phyloP scores from a whole-genome alignment of 2,113 vertebrate genomes.

The Bos indicus region DNA sequence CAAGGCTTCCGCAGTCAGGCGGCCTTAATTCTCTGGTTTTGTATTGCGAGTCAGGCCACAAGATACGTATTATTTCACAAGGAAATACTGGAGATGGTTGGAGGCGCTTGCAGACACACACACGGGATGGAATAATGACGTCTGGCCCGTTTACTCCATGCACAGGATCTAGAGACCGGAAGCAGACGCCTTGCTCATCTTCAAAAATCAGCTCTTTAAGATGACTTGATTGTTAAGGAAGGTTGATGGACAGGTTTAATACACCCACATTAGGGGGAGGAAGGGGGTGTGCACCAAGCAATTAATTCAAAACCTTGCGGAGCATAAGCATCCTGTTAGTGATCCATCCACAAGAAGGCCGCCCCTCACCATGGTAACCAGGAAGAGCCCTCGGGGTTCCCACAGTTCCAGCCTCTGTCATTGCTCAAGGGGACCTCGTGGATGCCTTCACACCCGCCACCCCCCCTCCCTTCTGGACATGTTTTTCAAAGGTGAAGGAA shows the following conservation, averaged over 20 bases:
- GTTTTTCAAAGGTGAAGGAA: slow-evolving; percentile 55
- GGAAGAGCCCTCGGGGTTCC: slow-evolving; percentile 42
- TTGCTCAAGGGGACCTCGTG: slow-evolving; percentile 48
- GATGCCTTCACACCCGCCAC: slow-evolving; percentile 43
- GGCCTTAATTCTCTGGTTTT: not conserved
- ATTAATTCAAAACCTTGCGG: slow-evolving; percentile 63
- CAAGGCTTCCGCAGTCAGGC: not conserved
- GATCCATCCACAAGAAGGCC: slow-evolving; percentile 50
- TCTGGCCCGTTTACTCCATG: not conserved
- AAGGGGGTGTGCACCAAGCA: not conserved
- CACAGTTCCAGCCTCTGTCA: slow-evolving; percentile 24
- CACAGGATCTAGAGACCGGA: not conserved
- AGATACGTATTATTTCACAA: slow-evolving; percentile 9
- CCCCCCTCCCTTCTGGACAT: slow-evolving; percentile 37
- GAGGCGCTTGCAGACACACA: not conserved
- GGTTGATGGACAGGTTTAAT: not conserved
- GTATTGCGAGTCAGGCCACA: not conserved
- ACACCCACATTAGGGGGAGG: not conserved
- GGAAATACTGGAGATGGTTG: slow-evolving; percentile 23
- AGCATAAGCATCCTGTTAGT: slow-evolving; percentile 35
- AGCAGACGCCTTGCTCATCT: not conserved
- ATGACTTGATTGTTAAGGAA: not conserved
- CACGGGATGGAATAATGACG: slow-evolving; percentile 17
- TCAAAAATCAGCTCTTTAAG: not conserved
- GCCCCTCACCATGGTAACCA: slow-evolving; percentile 67